Evolutionary conservation across 1,140 invertebrate genomes (phyloP), one percentile per base, ranked within the genome.

Genomic region (Trachelipus rathkii): DNA sequence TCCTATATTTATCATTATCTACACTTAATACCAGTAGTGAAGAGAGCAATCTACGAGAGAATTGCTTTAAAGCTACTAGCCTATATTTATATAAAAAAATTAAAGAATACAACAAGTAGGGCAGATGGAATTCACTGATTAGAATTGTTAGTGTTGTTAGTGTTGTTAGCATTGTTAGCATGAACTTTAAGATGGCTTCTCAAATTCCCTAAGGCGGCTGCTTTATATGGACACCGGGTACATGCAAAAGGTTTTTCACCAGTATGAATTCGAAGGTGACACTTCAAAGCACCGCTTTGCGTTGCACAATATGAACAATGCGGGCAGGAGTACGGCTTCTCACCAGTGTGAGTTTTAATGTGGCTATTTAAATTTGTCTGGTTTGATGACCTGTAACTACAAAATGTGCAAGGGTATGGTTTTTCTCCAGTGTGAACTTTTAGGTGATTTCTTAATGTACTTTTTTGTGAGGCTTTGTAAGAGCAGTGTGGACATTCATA

Each of bases 201-300:
- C 15, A 50, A 15, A 50, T 50, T 50, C 15, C 46, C 46, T 15
- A 50, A 50, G 46, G 46, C 46, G 9, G 77, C 77, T 21, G 79
- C 77, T 53, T 74, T 73, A 71, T 81, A 77, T 43, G 79, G 77
- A 70, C 79, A 81, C 24, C 73, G 74, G 33, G 79, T 72, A 53
- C 79, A 81, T n/a, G 46, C 71, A 43, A 71, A 81, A 9, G 79
- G 79, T 46, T 81, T 81, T n/a, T n/a, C n/a, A n/a, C n/a, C n/a
- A n/a, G n/a, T n/a, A n/a, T n/a, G n/a, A n/a, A n/a, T n/a, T n/a
- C 66, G 74, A 15, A 81, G 74, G 73, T 81, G 79, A 50, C 77
- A 76, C 33, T 73, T 71, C 33, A 81, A 76, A 33, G 46, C 46
- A 15, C 46, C 15, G 15, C 46, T 50, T 15, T 50, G 46, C 9